Conservation (phyloP, 1,140 invertebrate species). For the Bombus sibiricus region DNA sequence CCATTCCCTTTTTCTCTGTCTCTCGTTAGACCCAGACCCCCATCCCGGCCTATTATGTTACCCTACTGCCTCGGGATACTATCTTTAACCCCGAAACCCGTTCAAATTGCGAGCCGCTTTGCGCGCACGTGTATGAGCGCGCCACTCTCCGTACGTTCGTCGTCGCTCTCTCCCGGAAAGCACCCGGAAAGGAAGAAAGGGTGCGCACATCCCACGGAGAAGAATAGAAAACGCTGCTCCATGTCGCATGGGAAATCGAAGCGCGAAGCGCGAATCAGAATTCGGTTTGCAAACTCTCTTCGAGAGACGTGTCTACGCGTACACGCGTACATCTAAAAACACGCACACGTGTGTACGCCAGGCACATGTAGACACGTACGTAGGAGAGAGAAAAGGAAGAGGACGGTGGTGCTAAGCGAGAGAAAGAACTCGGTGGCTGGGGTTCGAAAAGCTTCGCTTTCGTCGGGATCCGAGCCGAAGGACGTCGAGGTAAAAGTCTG, state of each 20-base stretch:
- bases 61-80: slow-evolving; percentile 72
- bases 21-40: slow-evolving; percentile 67
- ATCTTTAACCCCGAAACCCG: slow-evolving; percentile 76
- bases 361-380: neutral
- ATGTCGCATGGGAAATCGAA: neutral
- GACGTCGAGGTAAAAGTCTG: slow-evolving; percentile 46
- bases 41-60: slow-evolving; percentile 72
- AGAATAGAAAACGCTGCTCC: slow-evolving; percentile 1
- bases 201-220: neutral
- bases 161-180: neutral
- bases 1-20: slow-evolving; percentile 62
- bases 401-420: neutral
- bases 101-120: slow-evolving; percentile 63
- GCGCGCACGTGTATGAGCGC: slow-evolving; percentile 53
- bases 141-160: neutral
- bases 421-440: neutral
- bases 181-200: slow-evolving; percentile 56
- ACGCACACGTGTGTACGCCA: no score
- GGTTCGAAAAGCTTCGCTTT: neutral
- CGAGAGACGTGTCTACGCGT: neutral
- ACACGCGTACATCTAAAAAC: neutral
- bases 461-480: slow-evolving; percentile 17
- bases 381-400: neutral
- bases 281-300: neutral
- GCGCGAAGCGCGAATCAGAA: neutral